Conservation (phyloP, 2,888 invertebrate species). For the Diplazon laetatorius region DNA sequence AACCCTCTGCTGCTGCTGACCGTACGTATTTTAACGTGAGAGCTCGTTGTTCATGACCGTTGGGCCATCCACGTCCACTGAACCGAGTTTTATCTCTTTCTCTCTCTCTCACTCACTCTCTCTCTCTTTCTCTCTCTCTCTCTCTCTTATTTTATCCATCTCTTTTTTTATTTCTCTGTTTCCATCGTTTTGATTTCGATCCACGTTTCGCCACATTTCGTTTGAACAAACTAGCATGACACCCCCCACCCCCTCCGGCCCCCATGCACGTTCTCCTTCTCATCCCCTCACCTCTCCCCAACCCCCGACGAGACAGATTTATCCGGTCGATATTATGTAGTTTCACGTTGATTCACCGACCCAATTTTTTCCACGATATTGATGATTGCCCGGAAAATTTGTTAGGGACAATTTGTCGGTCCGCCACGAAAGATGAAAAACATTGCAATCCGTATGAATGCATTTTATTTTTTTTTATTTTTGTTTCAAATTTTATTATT, state of each 20-base stretch:
- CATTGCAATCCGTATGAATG: background rate
- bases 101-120: background rate
- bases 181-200: slow-evolving; percentile 8
- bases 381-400: slow-evolving; percentile 42
- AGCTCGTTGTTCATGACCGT: slow-evolving; percentile 46
- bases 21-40: slow-evolving; percentile 2
- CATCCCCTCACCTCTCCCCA: no score
- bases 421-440: slow-evolving; percentile 16
- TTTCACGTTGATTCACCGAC: slow-evolving; percentile 30
- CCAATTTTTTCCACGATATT: slow-evolving; percentile 28
- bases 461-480: no score
- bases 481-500: no score
- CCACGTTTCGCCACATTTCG: slow-evolving; percentile 43
- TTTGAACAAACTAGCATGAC: slow-evolving; percentile 24
- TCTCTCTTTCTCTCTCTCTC: background rate
- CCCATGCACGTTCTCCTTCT: no score
- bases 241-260: background rate
- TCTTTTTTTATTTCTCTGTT: no score
- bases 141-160: no score
- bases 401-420: slow-evolving; percentile 25
- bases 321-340: slow-evolving; percentile 33
- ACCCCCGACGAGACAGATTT: slow-evolving; percentile 23
- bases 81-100: background rate
- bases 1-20: background rate
- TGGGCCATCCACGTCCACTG: slow-evolving; percentile 20